These are phyloP conservation scores for Branchellion lobata DNA, from an alignment of 2,888 invertebrate species.

Conservation along the genomic window DNA sequence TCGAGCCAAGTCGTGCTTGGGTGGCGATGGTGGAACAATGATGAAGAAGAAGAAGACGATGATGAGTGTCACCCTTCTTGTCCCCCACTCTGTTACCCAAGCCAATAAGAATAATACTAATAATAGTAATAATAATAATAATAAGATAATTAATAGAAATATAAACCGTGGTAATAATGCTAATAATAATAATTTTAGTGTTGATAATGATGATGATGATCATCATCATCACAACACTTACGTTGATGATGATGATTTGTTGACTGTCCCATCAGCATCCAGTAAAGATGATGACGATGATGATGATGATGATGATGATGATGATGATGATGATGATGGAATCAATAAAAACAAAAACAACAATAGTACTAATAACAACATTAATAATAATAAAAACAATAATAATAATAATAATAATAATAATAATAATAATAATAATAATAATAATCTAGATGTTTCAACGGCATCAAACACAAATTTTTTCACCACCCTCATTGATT, in stretches of 20 bases:
- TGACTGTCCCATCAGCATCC: background rate
- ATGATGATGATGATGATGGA: constrained; percentile 31
- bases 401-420: background rate
- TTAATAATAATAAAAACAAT: too few relatives aligned
- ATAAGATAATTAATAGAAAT: background rate
- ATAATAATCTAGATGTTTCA: too few relatives aligned
- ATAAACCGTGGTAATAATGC: background rate
- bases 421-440: constrained; percentile 19
- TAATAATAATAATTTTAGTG: background rate
- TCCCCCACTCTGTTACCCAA: background rate
- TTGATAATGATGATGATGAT: constrained; percentile 19
- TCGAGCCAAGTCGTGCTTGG: constrained; percentile 17
- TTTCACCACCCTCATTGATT: background rate
- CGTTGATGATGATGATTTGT: constrained; percentile 24
- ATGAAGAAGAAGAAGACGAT: constrained; percentile 7
- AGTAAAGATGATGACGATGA: constrained; percentile 17
- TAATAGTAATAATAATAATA: background rate
- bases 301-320: constrained; percentile 17
- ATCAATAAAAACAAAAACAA: background rate
- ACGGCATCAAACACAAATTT: background rate
- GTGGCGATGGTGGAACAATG: too few relatives aligned
- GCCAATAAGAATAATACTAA: background rate
- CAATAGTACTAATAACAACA: too few relatives aligned
- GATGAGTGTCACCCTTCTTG: too few relatives aligned
- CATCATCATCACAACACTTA: background rate